These are phyloP conservation scores for Argyrosomus regius DNA, from an alignment of 2,797 vertebrate species.

Conservation along the genomic window DNA sequence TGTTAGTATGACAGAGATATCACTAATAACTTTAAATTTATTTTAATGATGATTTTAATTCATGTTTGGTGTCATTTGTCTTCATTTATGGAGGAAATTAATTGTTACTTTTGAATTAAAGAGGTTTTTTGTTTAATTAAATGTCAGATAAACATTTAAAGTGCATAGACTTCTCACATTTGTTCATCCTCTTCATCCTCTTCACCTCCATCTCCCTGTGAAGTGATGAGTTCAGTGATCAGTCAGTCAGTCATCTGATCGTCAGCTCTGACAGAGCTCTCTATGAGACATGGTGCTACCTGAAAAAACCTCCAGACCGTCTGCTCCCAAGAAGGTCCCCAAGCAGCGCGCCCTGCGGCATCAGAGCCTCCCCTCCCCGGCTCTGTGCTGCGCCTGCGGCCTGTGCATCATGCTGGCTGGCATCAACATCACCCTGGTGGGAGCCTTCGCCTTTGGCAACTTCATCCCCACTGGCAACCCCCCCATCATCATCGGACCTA, in stretches of 20 bases:
- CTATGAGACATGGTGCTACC: constrained; percentile 73
- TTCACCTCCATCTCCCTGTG: constrained; percentile 9
- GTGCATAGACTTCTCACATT: not conserved
- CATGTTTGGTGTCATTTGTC: too few relatives aligned
- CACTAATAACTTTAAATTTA: too few relatives aligned
- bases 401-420: constrained; percentile 96
- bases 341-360: constrained; percentile 77
- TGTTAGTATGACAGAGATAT: not conserved
- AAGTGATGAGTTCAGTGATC: constrained; percentile 26
- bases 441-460: constrained; percentile 92
- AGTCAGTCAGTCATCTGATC: constrained; percentile 8
- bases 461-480: constrained; percentile 89
- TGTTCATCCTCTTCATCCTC: not conserved
- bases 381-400: constrained; percentile 94
- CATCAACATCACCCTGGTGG: constrained; percentile 96
- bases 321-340: constrained; percentile 73
- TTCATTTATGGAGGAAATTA: not conserved
- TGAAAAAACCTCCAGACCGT: constrained; percentile 80
- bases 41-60: too few relatives aligned
- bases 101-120: not conserved
- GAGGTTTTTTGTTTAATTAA: not conserved
- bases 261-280: constrained; percentile 15
- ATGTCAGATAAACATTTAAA: not conserved
- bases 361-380: constrained; percentile 90
- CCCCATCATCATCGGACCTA: constrained; percentile 92